Conservation (phyloP, 2,797 vertebrate genomes). For the Echeneis naucrates region DNA sequence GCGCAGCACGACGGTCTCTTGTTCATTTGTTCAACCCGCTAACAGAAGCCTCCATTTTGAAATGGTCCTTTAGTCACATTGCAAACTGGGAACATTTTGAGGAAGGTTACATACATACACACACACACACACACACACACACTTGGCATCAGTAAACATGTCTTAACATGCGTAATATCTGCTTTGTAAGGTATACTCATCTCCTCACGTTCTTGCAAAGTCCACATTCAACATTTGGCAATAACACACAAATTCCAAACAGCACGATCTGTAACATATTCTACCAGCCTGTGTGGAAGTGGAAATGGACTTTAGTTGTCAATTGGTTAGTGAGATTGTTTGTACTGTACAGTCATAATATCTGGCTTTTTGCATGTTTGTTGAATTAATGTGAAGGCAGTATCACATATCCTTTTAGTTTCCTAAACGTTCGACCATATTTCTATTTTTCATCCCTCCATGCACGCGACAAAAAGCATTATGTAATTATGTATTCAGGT, state of each 20-base stretch:
- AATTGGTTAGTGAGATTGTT: background rate
- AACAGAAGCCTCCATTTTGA: slow-evolving; percentile 33
- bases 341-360: background rate
- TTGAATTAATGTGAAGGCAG: background rate
- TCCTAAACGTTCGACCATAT: background rate
- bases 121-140: too few relatives aligned
- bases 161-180: too few relatives aligned
- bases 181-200: too few relatives aligned
- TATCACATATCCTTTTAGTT: background rate
- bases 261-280: background rate
- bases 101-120: slow-evolving; percentile 27
- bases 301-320: slow-evolving; percentile 7
- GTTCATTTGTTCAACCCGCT: slow-evolving; percentile 58
- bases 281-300: background rate
- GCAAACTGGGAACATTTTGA: slow-evolving; percentile 17
- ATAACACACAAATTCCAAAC: slow-evolving; percentile 5
- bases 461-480: too few relatives aligned
- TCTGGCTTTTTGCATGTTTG: background rate
- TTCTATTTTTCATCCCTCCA: background rate
- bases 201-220: too few relatives aligned
- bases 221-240: too few relatives aligned
- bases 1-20: slow-evolving; percentile 53
- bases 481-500: too few relatives aligned
- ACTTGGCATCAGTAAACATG: too few relatives aligned
- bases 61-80: slow-evolving; percentile 48